Evolutionary conservation across 2,113 vertebrate species (phyloP).

Genomic region (Phaethornis superciliosus): DNA sequence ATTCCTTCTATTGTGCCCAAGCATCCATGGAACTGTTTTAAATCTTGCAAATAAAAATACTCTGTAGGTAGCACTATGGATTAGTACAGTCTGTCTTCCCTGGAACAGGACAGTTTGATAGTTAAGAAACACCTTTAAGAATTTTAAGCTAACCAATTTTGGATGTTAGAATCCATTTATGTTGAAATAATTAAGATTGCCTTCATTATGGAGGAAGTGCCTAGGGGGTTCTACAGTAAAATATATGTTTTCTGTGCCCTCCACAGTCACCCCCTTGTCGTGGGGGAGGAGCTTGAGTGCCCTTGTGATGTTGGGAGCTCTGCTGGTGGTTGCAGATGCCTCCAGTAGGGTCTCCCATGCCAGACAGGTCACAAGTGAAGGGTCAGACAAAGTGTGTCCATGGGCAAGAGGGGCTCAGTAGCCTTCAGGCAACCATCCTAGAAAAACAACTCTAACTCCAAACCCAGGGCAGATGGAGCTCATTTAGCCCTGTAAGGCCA

Average conservation of each 20-base stretch:
- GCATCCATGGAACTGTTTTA: not conserved
- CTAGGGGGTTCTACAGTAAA: not conserved
- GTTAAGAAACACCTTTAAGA: not conserved
- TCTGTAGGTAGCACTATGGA: not conserved
- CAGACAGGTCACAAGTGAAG: too few species aligned
- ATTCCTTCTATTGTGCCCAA: slow-evolving; percentile 11
- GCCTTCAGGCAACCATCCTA: too few species aligned
- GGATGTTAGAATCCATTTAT: not conserved
- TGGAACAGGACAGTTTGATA: not conserved
- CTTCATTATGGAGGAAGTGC: not conserved
- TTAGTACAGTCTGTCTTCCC: not conserved
- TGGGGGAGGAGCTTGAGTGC: too few species aligned
- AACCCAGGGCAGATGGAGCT: too few species aligned
- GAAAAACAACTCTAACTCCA: too few species aligned
- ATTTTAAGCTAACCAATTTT: not conserved
- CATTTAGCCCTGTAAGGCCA: too few species aligned
- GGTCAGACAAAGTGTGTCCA: too few species aligned
- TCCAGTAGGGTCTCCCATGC: too few species aligned
- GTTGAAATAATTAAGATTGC: not conserved
- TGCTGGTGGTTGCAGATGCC: too few species aligned
- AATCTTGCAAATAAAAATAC: slow-evolving; percentile 5
- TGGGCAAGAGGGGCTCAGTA: too few species aligned
- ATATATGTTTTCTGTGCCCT: not conserved
- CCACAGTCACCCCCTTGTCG: too few species aligned
- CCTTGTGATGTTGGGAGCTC: too few species aligned